These are phyloP conservation scores for Eulemur coronatus DNA, from an alignment of 2,797 vertebrate species.

Conservation along the genomic window DNA sequence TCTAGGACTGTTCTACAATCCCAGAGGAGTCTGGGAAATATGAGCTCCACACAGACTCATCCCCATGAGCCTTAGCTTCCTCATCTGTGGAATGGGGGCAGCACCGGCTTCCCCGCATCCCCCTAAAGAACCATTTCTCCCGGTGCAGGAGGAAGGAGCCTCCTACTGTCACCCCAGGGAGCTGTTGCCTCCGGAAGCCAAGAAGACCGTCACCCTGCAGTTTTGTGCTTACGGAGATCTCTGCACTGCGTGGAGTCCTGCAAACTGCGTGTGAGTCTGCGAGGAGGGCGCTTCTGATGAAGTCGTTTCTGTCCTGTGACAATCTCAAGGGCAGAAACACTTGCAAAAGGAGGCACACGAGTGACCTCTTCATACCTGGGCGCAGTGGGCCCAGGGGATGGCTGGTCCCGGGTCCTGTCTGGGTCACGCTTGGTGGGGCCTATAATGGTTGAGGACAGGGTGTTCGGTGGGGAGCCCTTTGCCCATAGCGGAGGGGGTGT, in stretches of 20 bases:
- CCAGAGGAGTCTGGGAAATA: background rate
- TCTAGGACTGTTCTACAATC: background rate
- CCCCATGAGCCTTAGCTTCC: background rate
- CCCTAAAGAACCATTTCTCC: background rate
- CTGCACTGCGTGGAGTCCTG: fast-evolving
- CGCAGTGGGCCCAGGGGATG: fast-evolving
- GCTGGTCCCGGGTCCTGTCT: fast-evolving
- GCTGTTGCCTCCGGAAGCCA: background rate
- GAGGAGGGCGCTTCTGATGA: background rate
- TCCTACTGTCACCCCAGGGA: background rate
- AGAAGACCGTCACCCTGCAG: background rate
- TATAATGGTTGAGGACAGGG: background rate
- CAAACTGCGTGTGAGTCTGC: background rate
- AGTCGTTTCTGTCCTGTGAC: background rate
- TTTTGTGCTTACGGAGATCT: background rate
- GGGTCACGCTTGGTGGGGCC: no score
- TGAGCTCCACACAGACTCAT: background rate
- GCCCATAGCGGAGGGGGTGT: background rate
- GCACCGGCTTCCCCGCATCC: background rate
- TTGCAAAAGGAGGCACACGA: background rate
- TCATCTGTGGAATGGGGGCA: no score
- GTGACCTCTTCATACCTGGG: background rate
- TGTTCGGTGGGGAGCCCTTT: background rate
- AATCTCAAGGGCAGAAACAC: background rate
- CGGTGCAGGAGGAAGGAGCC: background rate